These are phyloP conservation scores for Melikaiella ostensackeni DNA, from an alignment of 2,888 invertebrate genomes.

Conservation along the genomic window DNA sequence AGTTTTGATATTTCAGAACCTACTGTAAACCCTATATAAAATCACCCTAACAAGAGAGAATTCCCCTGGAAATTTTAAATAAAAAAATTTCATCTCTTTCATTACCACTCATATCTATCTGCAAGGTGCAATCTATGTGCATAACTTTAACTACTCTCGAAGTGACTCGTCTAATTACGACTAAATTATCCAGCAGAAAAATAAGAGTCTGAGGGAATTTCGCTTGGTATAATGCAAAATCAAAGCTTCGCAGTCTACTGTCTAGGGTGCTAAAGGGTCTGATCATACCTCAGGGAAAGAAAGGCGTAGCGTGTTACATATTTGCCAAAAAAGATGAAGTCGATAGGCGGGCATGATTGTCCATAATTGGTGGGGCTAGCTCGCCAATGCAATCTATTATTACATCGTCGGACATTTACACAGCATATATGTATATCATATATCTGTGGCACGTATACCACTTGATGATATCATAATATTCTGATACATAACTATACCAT, in stretches of 20 bases:
- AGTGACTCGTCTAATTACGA: slow-evolving; percentile 5
- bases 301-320: slow-evolving; percentile 60
- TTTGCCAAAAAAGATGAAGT: slow-evolving; percentile 57
- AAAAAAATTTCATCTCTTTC: not conserved
- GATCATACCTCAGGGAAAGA: slow-evolving; percentile 23
- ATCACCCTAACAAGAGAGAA: not conserved
- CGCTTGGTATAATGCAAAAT: slow-evolving; percentile 4
- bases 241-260: not conserved
- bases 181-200: slow-evolving; percentile 1
- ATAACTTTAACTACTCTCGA: not conserved
- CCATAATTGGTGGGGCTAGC: slow-evolving; percentile 56
- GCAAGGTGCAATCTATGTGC: not conserved
- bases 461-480: not conserved
- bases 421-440: not conserved
- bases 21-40: too few relatives aligned
- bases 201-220: not conserved
- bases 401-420: slow-evolving; percentile 54
- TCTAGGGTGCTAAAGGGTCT: not conserved
- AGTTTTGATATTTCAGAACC: too few relatives aligned
- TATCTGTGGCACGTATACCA: not conserved
- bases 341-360: slow-evolving; percentile 51
- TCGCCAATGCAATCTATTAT: slow-evolving; percentile 68
- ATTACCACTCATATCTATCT: not conserved
- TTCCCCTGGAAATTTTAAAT: not conserved
- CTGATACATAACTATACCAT: not conserved